Conservation (phyloP, 2,888 invertebrate species). For the Kryphioiulus occultus region DNA sequence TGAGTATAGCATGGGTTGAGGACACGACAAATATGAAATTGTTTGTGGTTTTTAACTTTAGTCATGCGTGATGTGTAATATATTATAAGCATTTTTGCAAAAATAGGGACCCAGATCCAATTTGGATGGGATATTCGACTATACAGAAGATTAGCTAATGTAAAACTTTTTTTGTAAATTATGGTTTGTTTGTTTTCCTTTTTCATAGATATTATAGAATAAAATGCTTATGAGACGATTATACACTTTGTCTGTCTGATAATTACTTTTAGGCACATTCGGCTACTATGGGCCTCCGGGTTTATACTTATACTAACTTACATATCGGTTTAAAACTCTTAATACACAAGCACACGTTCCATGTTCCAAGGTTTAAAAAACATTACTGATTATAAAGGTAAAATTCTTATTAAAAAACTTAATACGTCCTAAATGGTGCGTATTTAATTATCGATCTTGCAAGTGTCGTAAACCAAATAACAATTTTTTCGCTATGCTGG, state of each 20-base stretch:
- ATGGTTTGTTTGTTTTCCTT: conserved; percentile 44
- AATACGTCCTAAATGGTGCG: too few species aligned
- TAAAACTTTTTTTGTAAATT: conserved; percentile 49
- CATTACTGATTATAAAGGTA: too few species aligned
- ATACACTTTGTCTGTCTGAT: neutral
- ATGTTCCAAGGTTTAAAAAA: too few species aligned
- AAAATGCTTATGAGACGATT: conserved; percentile 45
- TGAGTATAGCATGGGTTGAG: conserved; percentile 19
- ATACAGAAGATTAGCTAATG: conserved; percentile 43
- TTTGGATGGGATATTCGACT: conserved; percentile 33
- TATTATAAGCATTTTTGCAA: conserved; percentile 41
- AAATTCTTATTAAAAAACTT: too few species aligned
- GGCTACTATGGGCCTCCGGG: too few species aligned
- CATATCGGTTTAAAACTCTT: too few species aligned
- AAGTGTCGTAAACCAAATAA: too few species aligned
- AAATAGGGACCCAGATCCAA: conserved; percentile 33
- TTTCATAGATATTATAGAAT: conserved; percentile 49
- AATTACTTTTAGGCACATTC: neutral
- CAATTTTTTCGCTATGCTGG: too few species aligned
- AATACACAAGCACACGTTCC: too few species aligned
- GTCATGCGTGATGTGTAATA: conserved; percentile 42
- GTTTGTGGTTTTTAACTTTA: conserved; percentile 39
- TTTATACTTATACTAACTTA: too few species aligned
- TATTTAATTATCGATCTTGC: too few species aligned
- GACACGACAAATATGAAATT: conserved; percentile 38